Evolutionary conservation across 2,888 invertebrate species (phyloP).

Genomic region (Pachliopta kotzebuea): DNA sequence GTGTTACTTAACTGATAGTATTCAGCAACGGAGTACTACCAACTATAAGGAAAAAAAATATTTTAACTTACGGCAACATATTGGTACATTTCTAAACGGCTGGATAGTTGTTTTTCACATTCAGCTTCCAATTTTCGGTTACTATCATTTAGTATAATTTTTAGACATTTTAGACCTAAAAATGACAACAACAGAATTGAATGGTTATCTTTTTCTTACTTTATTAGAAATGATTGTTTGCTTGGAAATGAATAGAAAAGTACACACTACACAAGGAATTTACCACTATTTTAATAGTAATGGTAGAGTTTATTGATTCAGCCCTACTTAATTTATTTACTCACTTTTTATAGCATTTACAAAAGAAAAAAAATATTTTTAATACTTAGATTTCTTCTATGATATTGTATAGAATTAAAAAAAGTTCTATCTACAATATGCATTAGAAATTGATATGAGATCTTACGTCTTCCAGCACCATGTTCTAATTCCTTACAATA

Average conservation of each 20-base stretch:
- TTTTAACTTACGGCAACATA: conserved; percentile 86
- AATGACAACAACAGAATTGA: not conserved
- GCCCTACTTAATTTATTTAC: too few relatives aligned
- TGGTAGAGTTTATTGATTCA: too few relatives aligned
- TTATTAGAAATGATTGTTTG: too few relatives aligned
- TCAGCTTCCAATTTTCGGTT: conserved; percentile 86
- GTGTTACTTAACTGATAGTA: too few relatives aligned
- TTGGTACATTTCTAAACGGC: conserved; percentile 94
- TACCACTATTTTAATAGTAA: too few relatives aligned
- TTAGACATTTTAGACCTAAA: conserved; percentile 89
- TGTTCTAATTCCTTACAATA: conserved; percentile 90
- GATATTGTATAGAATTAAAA: not conserved
- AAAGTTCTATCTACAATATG: not conserved
- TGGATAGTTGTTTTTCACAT: conserved; percentile 89
- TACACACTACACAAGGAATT: too few relatives aligned
- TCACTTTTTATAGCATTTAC: too few relatives aligned
- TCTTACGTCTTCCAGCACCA: conserved; percentile 94
- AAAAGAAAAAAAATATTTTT: too few relatives aligned
- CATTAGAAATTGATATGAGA: not conserved
- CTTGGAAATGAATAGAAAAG: too few relatives aligned
- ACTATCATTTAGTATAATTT: conserved; percentile 84
- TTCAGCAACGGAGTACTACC: too few relatives aligned
- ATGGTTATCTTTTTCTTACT: not conserved
- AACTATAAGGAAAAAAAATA: not conserved
- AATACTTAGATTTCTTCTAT: too few relatives aligned